Percentiles rank a stretch among this genome's conserved stretches.
These are phyloP conservation scores for Drosophila atripex DNA, from an alignment of 2,888 invertebrate genomes.

Conservation along the genomic window DNA sequence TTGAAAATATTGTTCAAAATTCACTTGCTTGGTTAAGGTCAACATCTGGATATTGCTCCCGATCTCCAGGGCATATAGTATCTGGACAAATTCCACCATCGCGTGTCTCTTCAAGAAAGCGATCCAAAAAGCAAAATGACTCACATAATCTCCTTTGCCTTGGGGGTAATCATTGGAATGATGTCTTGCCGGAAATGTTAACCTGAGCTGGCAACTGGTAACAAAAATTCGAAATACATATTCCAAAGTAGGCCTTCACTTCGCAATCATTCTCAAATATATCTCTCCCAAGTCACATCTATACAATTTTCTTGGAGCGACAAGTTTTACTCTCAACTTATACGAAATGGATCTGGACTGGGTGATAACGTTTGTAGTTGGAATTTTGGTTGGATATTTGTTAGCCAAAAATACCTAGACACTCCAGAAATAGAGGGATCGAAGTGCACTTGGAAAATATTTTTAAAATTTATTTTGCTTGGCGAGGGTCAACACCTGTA, in stretches of 20 bases:
- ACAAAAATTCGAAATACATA: too few species aligned
- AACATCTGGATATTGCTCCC: not conserved
- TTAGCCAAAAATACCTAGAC: too few species aligned
- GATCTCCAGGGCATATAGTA: not conserved
- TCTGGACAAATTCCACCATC: not conserved
- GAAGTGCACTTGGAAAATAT: too few species aligned
- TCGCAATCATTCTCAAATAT: too few species aligned
- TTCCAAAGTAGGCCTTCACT: too few species aligned
- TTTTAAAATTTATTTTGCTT: too few species aligned
- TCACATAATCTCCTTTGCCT: constrained; percentile 39
- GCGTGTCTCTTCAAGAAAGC: too few species aligned
- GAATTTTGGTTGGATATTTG: constrained; percentile 46
- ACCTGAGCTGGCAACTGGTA: not conserved
- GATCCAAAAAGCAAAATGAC: constrained; percentile 31
- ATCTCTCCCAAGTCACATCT: too few species aligned
- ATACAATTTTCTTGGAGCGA: not conserved
- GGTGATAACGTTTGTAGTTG: constrained; percentile 44
- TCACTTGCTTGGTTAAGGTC: not conserved
- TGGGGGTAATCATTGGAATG: constrained; percentile 54
- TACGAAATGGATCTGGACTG: constrained; percentile 43
- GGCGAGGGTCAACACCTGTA: too few species aligned
- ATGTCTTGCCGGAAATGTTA: constrained; percentile 37
- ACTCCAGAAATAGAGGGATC: too few species aligned
- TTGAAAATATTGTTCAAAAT: not conserved
- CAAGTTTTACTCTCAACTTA: not conserved